A percentile compares a stretch with the other conserved stretches of the same genome.
phyloP scores from a whole-genome alignment of 2,113 vertebrate species.

The Reinhardtius hippoglossoides region DNA sequence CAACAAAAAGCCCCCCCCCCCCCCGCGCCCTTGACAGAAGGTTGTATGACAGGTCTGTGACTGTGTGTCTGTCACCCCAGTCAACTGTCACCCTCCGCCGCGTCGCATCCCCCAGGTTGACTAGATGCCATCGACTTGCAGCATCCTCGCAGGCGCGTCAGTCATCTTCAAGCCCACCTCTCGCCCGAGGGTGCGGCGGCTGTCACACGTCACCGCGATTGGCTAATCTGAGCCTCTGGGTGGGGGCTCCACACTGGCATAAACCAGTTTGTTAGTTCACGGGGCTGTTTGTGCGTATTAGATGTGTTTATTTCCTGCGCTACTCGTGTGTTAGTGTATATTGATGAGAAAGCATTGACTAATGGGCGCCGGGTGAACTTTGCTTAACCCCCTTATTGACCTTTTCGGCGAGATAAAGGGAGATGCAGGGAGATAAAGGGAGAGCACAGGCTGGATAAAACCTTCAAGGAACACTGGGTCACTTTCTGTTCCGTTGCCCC shows the following conservation, averaged over 20 bases:
- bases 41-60: constrained; percentile 57
- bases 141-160: constrained; percentile 55
- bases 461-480: constrained; percentile 45
- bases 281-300: constrained; percentile 3
- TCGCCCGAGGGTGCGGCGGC: constrained; percentile 21
- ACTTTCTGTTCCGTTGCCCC: constrained; percentile 48
- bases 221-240: constrained; percentile 60
- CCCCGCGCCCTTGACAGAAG: constrained; percentile 59
- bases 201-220: constrained; percentile 66
- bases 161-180: constrained; percentile 56
- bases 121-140: constrained; percentile 49
- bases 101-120: constrained; percentile 39
- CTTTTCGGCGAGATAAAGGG: constrained; percentile 29
- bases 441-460: not conserved
- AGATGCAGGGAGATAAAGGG: constrained; percentile 9
- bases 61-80: constrained; percentile 54
- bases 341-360: constrained; percentile 10
- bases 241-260: constrained; percentile 1
- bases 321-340: not conserved
- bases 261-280: constrained; percentile 6
- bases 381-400: constrained; percentile 47
- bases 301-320: not conserved
- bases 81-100: constrained; percentile 41
- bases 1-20: constrained; percentile 10
- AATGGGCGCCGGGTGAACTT: constrained; percentile 26